phyloP scores from a whole-genome alignment of 2,113 vertebrate genomes.

The Phodopus roborovskii region DNA sequence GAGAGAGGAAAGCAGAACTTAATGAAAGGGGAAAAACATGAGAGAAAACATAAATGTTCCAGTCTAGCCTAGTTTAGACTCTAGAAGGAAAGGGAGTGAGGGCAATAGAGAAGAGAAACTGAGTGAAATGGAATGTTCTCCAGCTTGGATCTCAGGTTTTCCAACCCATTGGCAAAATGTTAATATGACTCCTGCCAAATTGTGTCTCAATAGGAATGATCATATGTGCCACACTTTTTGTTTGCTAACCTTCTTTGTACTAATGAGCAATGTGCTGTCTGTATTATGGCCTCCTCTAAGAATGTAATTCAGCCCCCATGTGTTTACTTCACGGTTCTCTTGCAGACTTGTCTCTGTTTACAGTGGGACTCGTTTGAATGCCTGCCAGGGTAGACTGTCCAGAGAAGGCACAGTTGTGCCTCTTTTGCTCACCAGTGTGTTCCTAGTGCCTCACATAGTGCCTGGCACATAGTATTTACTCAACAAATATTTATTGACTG shows the following conservation, averaged over 20 bases:
- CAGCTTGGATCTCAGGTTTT: conserved; percentile 16
- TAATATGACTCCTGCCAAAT: conserved; percentile 38
- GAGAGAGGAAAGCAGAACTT: neutral
- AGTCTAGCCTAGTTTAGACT: neutral
- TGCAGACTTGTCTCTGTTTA: conserved; percentile 42
- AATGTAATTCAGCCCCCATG: neutral
- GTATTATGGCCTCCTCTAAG: conserved; percentile 20
- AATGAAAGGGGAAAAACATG: neutral
- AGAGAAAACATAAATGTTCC: conserved; percentile 34
- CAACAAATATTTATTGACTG: conserved; percentile 59
- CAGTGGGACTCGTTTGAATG: conserved; percentile 31
- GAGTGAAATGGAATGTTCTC: conserved; percentile 1
- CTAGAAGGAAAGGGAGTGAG: conserved; percentile 1
- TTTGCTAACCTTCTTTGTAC: conserved; percentile 47
- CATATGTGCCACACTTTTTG: neutral
- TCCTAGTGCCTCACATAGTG: neutral
- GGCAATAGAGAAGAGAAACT: neutral
- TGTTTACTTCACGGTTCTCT: conserved; percentile 4
- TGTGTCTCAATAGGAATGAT: conserved; percentile 32
- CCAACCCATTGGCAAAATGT: neutral
- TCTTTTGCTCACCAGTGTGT: conserved; percentile 26
- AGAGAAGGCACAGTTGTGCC: neutral
- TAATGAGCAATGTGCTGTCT: conserved; percentile 4
- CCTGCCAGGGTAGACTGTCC: neutral
- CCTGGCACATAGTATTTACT: conserved; percentile 55